Percentiles rank a stretch among this genome's conserved stretches.
These are phyloP conservation scores for Poecilia velifera DNA, from an alignment of 2,797 vertebrate genomes.

Conservation along the genomic window DNA sequence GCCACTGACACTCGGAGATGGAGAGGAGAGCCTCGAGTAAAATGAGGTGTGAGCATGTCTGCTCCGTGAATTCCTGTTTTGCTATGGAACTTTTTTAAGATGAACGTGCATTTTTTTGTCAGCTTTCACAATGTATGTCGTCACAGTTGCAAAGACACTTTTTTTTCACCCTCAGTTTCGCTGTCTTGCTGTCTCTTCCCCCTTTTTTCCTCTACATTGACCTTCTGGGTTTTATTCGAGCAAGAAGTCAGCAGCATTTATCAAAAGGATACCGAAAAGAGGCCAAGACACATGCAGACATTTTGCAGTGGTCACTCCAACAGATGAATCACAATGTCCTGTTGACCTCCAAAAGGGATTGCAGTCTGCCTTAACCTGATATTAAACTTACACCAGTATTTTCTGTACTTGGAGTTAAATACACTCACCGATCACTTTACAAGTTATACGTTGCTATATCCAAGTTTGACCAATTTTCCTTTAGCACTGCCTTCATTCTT, in stretches of 20 bases:
- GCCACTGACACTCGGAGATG: slow-evolving; percentile 70
- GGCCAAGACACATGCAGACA: slow-evolving; percentile 78
- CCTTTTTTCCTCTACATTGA: slow-evolving; percentile 61
- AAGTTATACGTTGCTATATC: neutral
- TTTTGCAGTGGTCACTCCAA: slow-evolving; percentile 79
- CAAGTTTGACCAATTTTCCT: neutral
- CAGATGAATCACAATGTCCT: slow-evolving; percentile 57
- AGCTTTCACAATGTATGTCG: slow-evolving; percentile 81
- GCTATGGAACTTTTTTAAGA: slow-evolving; percentile 71
- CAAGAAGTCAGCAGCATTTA: slow-evolving; percentile 83
- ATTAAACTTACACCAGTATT: slow-evolving; percentile 53
- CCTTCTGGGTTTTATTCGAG: slow-evolving; percentile 83
- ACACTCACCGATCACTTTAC: neutral
- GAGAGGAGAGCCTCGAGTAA: slow-evolving; percentile 76
- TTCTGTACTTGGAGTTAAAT: slow-evolving; percentile 41
- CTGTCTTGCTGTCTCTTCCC: slow-evolving; percentile 10
- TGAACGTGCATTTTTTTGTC: slow-evolving; percentile 71
- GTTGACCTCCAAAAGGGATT: slow-evolving; percentile 58
- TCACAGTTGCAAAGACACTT: slow-evolving; percentile 62
- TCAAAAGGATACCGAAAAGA: slow-evolving; percentile 75
- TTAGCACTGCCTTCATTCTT: neutral
- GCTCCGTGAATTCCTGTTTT: slow-evolving; percentile 73
- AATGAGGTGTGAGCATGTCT: slow-evolving; percentile 76
- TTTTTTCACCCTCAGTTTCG: slow-evolving; percentile 21
- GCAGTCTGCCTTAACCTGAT: slow-evolving; percentile 33